Evolutionary conservation across 2,888 invertebrate genomes (phyloP), one percentile per base, ranked within the genome.

Genomic region (Tuberolachnus salignus): DNA sequence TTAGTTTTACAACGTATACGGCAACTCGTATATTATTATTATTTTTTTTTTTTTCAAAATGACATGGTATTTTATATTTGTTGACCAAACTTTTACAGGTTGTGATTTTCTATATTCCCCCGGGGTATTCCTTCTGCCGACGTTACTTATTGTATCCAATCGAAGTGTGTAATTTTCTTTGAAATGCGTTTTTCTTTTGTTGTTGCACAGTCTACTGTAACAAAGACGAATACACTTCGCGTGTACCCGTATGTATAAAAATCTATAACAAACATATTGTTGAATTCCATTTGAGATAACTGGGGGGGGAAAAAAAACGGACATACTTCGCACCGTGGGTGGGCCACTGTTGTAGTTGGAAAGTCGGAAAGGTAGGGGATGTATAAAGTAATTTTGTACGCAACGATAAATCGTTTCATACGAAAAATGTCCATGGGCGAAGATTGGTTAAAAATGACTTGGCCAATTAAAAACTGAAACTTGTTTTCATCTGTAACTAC

Each of bases 31-130:
- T 42, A 53, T 42, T 74, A 44, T 74, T 53, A 34, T 34, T 44
- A n/a, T n/a, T 44, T 42, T 74, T 23, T 74, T 53, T 4, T 34
- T 74, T 74, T 42, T 74, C 51, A 53, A 74, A 63, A 74, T 53
- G 63, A 73, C 73, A 53, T 53, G 63, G n/a, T 73, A 63, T 73
- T 73, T 63, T 61, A 51, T 73, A 63, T 74, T 74, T 74, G 64
- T 74, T 53, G 73, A 74, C 63, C 63, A 74, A 74, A 74, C 73
- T 74, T 74, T 74, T 44, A 23, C 44, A 64, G 63, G 63, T 74
- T 74, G 73, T 74, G 64, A 74, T 74, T 64, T 74, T 74, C 42
- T 74, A 74, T 74, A 74, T 74, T 64, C 73, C 53, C 73, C 53
- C n/a, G 23, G 63, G 73, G 9, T 21, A 64, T n/a, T 49, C 8